phyloP scores from a whole-genome alignment of 2,113 vertebrate species.

The Carlito syrichta region DNA sequence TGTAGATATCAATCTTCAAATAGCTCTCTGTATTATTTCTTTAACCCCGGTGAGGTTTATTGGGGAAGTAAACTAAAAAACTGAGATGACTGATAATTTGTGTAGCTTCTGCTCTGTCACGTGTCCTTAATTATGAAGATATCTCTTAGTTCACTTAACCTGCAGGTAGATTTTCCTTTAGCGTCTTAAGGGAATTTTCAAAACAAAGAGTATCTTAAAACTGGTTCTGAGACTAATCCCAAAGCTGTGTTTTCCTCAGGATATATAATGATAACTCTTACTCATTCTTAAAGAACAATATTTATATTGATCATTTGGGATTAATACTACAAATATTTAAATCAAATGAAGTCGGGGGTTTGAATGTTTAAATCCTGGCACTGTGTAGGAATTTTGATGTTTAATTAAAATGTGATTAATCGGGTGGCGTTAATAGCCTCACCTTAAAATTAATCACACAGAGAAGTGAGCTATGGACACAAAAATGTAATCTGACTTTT shows the following conservation, averaged over 20 bases:
- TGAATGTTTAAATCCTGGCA: background rate
- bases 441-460: background rate
- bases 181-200: background rate
- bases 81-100: background rate
- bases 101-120: background rate
- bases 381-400: background rate
- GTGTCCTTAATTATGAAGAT: background rate
- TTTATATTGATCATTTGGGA: background rate
- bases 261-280: background rate
- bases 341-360: background rate
- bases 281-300: background rate
- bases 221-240: background rate
- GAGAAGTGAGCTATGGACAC: background rate
- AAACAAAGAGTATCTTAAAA: background rate
- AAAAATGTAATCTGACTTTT: background rate
- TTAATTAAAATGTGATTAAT: constrained; percentile 2
- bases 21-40: background rate
- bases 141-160: background rate
- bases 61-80: background rate
- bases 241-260: background rate
- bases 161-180: background rate
- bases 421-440: background rate
- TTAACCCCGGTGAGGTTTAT: constrained; percentile 5
- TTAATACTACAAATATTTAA: background rate
- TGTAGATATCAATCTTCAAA: background rate